Conservation (phyloP, 35 echinoderm and acorn worm species). For the Lytechinus pictus region DNA sequence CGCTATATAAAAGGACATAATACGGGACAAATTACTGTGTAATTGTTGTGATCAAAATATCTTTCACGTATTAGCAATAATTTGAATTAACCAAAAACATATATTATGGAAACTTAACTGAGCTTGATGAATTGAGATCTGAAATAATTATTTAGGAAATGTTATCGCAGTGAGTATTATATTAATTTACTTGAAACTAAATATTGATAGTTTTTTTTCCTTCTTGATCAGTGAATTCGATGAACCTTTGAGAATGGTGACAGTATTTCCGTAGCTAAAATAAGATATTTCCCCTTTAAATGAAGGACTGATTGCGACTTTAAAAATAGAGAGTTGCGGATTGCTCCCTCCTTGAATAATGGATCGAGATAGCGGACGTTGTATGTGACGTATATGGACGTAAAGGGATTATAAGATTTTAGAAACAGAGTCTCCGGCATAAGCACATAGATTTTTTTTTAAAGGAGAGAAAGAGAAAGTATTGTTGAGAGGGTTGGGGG, state of each 20-base stretch:
- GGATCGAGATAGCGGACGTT: slow-evolving; percentile 1
- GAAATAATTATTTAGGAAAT: too few species aligned
- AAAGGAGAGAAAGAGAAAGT: background rate
- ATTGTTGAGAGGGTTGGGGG: too few species aligned
- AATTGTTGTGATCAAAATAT: too few species aligned
- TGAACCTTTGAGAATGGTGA: background rate
- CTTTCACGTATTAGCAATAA: too few species aligned
- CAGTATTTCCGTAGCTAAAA: background rate
- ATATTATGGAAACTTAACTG: too few species aligned
- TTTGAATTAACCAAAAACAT: too few species aligned
- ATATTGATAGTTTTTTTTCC: background rate
- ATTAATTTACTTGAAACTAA: too few species aligned
- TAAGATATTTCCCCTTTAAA: background rate
- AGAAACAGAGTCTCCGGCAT: background rate
- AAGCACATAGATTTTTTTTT: background rate
- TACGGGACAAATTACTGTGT: too few species aligned
- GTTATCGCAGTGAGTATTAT: too few species aligned
- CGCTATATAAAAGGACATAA: too few species aligned
- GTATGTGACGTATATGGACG: slow-evolving; percentile 11
- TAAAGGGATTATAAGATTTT: background rate
- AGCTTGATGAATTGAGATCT: too few species aligned
- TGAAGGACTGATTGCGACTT: background rate
- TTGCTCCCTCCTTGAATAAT: background rate
- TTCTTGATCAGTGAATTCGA: background rate
- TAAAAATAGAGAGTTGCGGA: background rate